Percentiles rank a stretch among this genome's conserved stretches.
Evolutionary conservation across 2,888 invertebrate genomes (phyloP).

Genomic region (Trichopoda pennipes): DNA sequence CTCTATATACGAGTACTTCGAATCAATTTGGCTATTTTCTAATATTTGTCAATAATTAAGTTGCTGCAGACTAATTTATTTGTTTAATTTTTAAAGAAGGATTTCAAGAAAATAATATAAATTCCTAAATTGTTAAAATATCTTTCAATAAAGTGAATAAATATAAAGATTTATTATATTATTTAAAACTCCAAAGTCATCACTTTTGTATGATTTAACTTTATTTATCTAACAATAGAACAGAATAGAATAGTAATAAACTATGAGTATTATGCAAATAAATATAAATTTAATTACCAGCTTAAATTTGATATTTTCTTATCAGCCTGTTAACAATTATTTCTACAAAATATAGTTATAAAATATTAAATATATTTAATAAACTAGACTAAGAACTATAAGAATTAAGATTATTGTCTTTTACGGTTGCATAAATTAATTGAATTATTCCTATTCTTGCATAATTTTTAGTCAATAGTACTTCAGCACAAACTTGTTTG

Average conservation of each 20-base stretch:
- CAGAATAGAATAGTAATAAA: neutral
- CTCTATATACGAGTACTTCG: neutral
- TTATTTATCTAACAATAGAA: neutral
- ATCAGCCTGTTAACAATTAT: constrained; percentile 29
- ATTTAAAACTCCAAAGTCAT: neutral
- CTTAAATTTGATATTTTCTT: constrained; percentile 24
- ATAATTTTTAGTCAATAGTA: neutral
- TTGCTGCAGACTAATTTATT: constrained; percentile 12
- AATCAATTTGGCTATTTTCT: neutral
- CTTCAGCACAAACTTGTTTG: neutral
- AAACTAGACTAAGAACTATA: no score
- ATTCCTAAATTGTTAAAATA: neutral
- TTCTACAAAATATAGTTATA: neutral
- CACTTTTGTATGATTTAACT: neutral
- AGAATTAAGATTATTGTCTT: constrained; percentile 26
- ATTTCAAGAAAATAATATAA: neutral
- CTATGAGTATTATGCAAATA: constrained; percentile 17
- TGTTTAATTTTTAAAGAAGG: neutral
- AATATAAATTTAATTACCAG: constrained; percentile 50
- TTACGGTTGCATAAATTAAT: constrained; percentile 36
- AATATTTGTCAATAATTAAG: constrained; percentile 31
- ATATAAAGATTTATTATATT: no score
- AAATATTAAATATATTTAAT: neutral
- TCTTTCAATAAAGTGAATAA: no score
- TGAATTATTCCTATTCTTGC: constrained; percentile 25